Evolutionary conservation across 2,113 vertebrate genomes (phyloP).

Genomic region (Picathartes gymnocephalus): DNA sequence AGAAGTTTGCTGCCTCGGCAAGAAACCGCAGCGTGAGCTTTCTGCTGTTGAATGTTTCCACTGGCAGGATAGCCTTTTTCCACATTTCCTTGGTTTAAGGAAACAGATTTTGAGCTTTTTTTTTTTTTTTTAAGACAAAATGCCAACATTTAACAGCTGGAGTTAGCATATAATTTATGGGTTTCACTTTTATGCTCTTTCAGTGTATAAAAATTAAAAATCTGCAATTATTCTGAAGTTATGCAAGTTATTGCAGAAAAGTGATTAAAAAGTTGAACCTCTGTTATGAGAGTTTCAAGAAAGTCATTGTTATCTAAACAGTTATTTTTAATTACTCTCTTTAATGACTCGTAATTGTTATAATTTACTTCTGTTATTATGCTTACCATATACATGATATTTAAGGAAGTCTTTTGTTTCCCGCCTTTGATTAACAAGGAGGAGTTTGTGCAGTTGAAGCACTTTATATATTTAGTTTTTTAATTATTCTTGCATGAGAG

Average conservation of each 20-base stretch:
- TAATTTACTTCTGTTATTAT: constrained; percentile 57
- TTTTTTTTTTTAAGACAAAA: constrained; percentile 72
- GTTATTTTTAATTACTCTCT: constrained; percentile 63
- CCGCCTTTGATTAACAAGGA: constrained; percentile 36
- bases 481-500: neutral
- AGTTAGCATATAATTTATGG: constrained; percentile 78
- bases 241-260: constrained; percentile 31
- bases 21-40: constrained; percentile 85
- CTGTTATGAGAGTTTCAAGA: constrained; percentile 33
- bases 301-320: constrained; percentile 71
- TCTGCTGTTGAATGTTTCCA: constrained; percentile 81
- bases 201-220: constrained; percentile 65
- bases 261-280: constrained; percentile 58
- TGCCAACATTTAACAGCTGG: constrained; percentile 80
- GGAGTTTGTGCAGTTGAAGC: constrained; percentile 36
- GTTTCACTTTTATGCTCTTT: constrained; percentile 67
- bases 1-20: constrained; percentile 95
- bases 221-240: constrained; percentile 64
- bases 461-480: neutral
- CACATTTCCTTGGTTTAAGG: constrained; percentile 94
- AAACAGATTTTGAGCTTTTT: constrained; percentile 93
- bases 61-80: constrained; percentile 93
- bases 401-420: constrained; percentile 65
- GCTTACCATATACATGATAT: constrained; percentile 18
- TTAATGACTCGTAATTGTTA: constrained; percentile 70